A percentile compares a stretch with the other conserved stretches of the same genome.
Evolutionary conservation across 2,797 vertebrate species (phyloP).

Genomic region (Nannoperca obscura): DNA sequence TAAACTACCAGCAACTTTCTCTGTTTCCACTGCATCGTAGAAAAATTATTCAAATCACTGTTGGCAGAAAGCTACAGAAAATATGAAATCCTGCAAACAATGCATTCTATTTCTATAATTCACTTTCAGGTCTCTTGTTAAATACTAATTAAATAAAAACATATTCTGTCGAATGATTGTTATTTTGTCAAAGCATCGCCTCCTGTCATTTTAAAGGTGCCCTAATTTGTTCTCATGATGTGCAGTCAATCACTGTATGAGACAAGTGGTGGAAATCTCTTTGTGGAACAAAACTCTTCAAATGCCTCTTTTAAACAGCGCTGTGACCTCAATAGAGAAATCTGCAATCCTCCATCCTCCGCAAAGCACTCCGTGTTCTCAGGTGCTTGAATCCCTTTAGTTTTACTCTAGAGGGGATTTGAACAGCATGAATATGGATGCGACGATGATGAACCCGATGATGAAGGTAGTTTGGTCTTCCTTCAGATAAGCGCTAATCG

Average conservation of each 20-base stretch:
- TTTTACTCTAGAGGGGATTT: slow-evolving; percentile 79
- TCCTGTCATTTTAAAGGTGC: slow-evolving; percentile 7
- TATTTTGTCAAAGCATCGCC: slow-evolving; percentile 25
- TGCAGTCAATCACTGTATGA: slow-evolving; percentile 19
- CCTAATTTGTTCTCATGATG: slow-evolving; percentile 25
- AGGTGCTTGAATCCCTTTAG: slow-evolving; percentile 78
- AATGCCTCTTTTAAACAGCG: slow-evolving; percentile 49
- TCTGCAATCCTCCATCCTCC: slow-evolving; percentile 60
- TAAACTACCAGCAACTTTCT: neutral
- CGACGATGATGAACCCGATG: slow-evolving; percentile 74
- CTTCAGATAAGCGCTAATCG: slow-evolving; percentile 82
- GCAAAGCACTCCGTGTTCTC: slow-evolving; percentile 63
- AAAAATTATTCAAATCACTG: slow-evolving; percentile 6
- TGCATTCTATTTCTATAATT: neutral
- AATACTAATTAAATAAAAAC: slow-evolving; percentile 15
- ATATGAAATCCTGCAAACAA: neutral
- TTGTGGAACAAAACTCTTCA: slow-evolving; percentile 53
- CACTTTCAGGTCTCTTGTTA: slow-evolving; percentile 6
- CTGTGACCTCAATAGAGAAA: slow-evolving; percentile 79
- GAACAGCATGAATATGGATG: slow-evolving; percentile 81
- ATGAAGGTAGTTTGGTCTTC: slow-evolving; percentile 80
- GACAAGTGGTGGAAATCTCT: slow-evolving; percentile 37
- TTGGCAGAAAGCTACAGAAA: neutral
- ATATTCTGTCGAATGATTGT: slow-evolving; percentile 21
- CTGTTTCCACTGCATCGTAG: neutral